Evolutionary conservation across 1,140 invertebrate genomes (phyloP).

Genomic region (Dufourea novaeangliae): DNA sequence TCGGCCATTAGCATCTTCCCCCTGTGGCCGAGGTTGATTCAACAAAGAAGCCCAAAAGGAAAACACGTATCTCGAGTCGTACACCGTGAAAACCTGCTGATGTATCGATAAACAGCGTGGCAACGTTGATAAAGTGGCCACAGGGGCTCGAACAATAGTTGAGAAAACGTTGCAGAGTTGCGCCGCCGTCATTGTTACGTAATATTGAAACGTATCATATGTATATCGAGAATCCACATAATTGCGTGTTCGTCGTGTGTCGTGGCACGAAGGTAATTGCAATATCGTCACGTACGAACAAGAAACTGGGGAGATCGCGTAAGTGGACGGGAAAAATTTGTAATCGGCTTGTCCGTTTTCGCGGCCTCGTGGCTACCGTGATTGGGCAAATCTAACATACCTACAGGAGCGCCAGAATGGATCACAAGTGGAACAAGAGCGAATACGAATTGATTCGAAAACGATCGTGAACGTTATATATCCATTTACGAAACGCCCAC

Average conservation of each 20-base stretch:
- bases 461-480: constrained; percentile 13
- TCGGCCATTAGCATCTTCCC: background rate
- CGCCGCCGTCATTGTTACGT: background rate
- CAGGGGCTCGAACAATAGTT: constrained; percentile 7
- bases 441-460: constrained; percentile 39
- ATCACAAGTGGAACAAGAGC: constrained; percentile 41
- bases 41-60: constrained; percentile 39
- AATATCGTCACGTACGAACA: background rate
- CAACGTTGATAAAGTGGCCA: constrained; percentile 20
- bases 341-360: constrained; percentile 17
- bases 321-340: constrained; percentile 25
- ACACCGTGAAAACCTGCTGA: constrained; percentile 39
- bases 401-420: background rate
- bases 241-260: background rate
- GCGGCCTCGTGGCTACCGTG: constrained; percentile 22
- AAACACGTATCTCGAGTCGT: constrained; percentile 18
- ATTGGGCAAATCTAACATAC: constrained; percentile 1
- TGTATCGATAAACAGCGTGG: constrained; percentile 27
- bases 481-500: constrained; percentile 37
- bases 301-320: no score
- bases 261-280: constrained; percentile 5
- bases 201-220: no score
- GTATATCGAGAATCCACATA: background rate
- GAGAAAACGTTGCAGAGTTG: background rate
- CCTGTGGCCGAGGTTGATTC: background rate